Percentiles rank a stretch among this genome's conserved stretches.
Evolutionary conservation across 2,113 vertebrate species (phyloP).

Genomic region (Caranx ignobilis): DNA sequence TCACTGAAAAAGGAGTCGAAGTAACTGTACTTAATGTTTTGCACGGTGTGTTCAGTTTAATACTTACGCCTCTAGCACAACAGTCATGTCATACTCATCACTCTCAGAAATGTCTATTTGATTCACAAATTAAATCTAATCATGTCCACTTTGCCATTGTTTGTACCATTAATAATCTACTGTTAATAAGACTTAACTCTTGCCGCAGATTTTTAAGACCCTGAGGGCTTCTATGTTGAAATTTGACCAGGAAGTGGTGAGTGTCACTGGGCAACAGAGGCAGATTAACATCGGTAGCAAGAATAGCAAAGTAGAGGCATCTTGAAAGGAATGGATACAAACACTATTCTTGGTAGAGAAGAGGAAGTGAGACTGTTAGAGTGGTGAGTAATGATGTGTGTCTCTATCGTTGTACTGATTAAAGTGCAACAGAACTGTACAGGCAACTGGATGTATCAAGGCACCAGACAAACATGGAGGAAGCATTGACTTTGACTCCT

Average conservation of each 20-base stretch:
- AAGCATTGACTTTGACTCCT: too few relatives aligned
- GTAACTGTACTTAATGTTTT: background rate
- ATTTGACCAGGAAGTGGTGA: background rate
- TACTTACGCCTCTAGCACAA: background rate
- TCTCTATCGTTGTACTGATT: background rate
- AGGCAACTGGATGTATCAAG: background rate
- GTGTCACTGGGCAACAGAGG: background rate
- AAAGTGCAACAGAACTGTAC: background rate
- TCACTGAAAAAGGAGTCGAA: too few relatives aligned
- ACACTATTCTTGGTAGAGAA: background rate
- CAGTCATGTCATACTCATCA: background rate
- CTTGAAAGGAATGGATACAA: background rate
- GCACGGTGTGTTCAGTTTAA: background rate
- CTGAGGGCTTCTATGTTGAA: background rate
- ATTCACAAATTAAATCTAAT: background rate
- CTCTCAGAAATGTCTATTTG: background rate
- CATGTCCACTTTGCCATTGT: background rate
- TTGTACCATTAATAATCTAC: too few relatives aligned
- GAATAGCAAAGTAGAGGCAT: background rate
- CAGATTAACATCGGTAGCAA: background rate
- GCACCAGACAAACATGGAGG: background rate
- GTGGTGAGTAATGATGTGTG: background rate
- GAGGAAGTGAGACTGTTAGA: background rate
- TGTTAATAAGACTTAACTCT: background rate
- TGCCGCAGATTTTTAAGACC: background rate